Conservation (phyloP, 2,888 invertebrate species). For the Tachina grossa region DNA sequence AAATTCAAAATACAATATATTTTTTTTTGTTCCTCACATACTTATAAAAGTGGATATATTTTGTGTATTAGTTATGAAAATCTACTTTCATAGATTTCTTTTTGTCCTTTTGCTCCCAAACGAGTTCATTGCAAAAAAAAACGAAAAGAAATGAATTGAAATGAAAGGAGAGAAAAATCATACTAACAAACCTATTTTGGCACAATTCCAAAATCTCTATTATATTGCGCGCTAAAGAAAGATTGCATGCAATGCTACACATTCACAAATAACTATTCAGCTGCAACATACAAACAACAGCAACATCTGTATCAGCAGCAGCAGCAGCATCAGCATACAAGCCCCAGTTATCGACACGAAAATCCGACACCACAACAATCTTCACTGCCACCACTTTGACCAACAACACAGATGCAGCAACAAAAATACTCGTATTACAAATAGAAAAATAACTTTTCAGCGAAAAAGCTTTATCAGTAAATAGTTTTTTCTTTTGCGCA, state of each 20-base stretch:
- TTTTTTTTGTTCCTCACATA: not conserved
- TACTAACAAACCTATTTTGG: conserved; percentile 39
- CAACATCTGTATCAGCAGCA: conserved; percentile 16
- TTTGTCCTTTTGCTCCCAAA: not conserved
- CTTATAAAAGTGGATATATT: not conserved
- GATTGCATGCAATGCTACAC: conserved; percentile 28
- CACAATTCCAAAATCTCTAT: conserved; percentile 54
- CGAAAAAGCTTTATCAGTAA: conserved; percentile 48
- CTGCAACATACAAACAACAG: conserved; percentile 5
- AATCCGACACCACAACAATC: conserved; percentile 25
- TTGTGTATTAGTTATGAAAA: conserved; percentile 42
- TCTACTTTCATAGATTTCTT: conserved; percentile 22
- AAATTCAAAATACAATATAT: not conserved
- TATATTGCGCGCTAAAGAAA: conserved; percentile 53
- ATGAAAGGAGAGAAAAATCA: not conserved
- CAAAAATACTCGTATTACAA: not conserved
- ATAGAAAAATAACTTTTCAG: conserved; percentile 46
- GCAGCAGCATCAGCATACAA: conserved; percentile 20
- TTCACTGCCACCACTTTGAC: not conserved
- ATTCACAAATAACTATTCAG: conserved; percentile 25
- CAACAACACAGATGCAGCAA: not conserved
- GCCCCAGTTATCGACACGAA: conserved; percentile 33
- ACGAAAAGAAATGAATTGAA: not conserved
- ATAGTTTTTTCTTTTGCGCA: conserved; percentile 20
- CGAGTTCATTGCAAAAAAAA: not conserved